Percentiles rank a stretch among this genome's conserved stretches.
Conservation (phyloP, 2,113 vertebrate species). For the Alethe castanea region DNA sequence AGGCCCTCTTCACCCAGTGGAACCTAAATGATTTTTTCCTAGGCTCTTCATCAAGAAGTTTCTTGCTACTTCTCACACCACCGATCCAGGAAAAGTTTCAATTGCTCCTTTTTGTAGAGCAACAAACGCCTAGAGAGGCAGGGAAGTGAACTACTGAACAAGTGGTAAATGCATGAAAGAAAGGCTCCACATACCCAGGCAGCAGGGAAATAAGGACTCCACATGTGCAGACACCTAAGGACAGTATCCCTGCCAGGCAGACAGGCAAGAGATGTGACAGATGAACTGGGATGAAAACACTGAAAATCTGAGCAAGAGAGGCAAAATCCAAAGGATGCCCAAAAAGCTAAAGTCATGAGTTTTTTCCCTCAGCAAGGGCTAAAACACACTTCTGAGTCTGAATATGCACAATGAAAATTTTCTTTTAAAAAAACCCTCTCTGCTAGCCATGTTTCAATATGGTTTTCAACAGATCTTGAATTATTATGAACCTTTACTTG, state of each 20-base stretch:
- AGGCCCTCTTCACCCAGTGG: neutral
- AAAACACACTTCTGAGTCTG: neutral
- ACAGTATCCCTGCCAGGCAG: neutral
- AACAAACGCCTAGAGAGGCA: neutral
- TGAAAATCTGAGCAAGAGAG: neutral
- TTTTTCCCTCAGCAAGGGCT: neutral
- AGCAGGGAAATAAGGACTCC: neutral
- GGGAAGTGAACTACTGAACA: neutral
- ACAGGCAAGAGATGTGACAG: neutral
- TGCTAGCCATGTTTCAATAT: neutral
- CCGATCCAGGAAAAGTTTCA: neutral
- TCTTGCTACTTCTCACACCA: neutral
- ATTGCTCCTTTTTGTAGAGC: neutral
- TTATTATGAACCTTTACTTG: neutral
- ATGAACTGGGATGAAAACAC: neutral
- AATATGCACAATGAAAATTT: neutral
- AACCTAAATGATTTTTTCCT: neutral
- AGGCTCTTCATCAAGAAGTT: neutral
- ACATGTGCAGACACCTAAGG: rapidly evolving
- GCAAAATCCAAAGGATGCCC: neutral
- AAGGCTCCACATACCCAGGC: neutral
- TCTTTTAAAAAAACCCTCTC: neutral
- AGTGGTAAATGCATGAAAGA: neutral
- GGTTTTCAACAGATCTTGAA: slow-evolving; percentile 15
- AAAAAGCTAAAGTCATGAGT: neutral